Conservation (phyloP, 2,888 invertebrate species). For the Frankliniella intonsa region DNA sequence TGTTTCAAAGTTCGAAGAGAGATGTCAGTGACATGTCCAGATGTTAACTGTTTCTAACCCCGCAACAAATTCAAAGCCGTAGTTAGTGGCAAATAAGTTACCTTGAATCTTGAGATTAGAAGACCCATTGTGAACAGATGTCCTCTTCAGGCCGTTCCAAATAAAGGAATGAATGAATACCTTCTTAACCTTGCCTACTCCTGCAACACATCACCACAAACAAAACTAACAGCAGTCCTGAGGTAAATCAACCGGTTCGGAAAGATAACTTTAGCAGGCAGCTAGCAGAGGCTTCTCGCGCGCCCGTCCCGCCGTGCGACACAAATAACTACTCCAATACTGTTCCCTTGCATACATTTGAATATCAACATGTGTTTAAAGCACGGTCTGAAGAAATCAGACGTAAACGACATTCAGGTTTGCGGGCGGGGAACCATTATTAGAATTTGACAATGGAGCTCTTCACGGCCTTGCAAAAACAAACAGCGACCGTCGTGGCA, state of each 20-base stretch:
- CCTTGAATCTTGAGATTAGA: slow-evolving; percentile 18
- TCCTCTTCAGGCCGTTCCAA: background rate
- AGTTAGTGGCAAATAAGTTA: background rate
- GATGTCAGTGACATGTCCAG: background rate
- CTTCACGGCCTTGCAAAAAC: slow-evolving; percentile 1
- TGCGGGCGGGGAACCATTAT: background rate
- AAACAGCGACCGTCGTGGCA: too few species aligned
- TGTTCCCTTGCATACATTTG: slow-evolving; percentile 15
- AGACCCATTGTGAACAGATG: background rate
- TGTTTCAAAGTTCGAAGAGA: background rate
- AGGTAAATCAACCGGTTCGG: background rate
- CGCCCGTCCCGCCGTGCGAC: background rate
- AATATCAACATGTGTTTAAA: background rate
- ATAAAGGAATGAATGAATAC: background rate
- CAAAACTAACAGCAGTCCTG: background rate
- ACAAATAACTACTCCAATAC: background rate
- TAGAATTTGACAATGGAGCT: slow-evolving; percentile 19
- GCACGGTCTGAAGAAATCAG: background rate
- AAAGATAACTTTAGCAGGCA: background rate
- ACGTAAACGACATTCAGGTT: background rate
- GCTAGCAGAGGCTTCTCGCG: background rate
- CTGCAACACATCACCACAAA: background rate
- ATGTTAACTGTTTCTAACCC: background rate
- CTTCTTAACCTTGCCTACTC: background rate
- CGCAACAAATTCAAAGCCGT: background rate